Percentiles rank a stretch among this genome's conserved stretches.
Evolutionary conservation across 2,888 invertebrate genomes (phyloP).

Genomic region (Cetonia aurata): DNA sequence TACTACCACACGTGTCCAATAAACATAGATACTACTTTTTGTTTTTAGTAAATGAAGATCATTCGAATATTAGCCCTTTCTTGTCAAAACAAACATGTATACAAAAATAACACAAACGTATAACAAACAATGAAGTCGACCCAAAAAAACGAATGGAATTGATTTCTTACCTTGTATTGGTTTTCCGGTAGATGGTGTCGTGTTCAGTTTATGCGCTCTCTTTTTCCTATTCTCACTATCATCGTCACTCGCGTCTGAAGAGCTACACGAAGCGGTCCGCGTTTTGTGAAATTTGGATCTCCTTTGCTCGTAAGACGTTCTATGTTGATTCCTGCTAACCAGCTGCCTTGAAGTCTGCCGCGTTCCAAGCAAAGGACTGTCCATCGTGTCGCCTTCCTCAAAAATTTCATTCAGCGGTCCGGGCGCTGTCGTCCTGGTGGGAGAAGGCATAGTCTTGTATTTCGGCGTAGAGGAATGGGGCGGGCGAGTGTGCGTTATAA

Average conservation of each 20-base stretch:
- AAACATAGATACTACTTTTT: neutral
- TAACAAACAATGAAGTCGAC: neutral
- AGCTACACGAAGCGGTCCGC: slow-evolving; percentile 90
- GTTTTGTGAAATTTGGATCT: slow-evolving; percentile 79
- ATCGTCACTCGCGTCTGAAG: slow-evolving; percentile 93
- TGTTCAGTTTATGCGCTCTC: slow-evolving; percentile 78
- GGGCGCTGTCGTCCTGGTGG: slow-evolving; percentile 66
- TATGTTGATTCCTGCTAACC: slow-evolving; percentile 60
- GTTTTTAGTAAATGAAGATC: slow-evolving; percentile 4
- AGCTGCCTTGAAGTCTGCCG: slow-evolving; percentile 57
- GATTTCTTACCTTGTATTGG: slow-evolving; percentile 55
- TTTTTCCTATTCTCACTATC: slow-evolving; percentile 88
- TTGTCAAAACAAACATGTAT: neutral
- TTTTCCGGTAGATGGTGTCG: slow-evolving; percentile 64
- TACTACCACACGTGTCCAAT: neutral
- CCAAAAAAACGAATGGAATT: neutral
- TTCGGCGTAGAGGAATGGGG: slow-evolving; percentile 64
- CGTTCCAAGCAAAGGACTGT: slow-evolving; percentile 46
- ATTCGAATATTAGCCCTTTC: neutral
- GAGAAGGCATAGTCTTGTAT: slow-evolving; percentile 73
- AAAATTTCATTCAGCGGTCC: slow-evolving; percentile 74
- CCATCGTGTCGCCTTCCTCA: slow-evolving; percentile 71
- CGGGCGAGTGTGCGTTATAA: slow-evolving; percentile 63
- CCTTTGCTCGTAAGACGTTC: slow-evolving; percentile 69
- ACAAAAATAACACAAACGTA: slow-evolving; percentile 18